Evolutionary conservation across 1,140 invertebrate species (phyloP).

Genomic region (Periplaneta americana): DNA sequence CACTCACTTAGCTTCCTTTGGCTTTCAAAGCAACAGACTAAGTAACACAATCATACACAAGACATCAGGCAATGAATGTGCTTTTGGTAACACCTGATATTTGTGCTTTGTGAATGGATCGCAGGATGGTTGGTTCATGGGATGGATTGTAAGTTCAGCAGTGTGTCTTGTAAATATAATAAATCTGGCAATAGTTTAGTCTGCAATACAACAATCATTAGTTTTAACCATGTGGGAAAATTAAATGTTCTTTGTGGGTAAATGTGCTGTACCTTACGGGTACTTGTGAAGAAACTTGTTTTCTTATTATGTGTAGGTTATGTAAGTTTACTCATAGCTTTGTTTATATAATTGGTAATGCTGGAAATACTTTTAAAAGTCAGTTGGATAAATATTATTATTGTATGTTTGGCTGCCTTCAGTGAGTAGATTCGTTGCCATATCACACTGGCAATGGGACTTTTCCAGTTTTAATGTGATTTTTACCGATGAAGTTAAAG

Average conservation of each 20-base stretch:
- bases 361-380: background rate
- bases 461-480: too few relatives aligned
- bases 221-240: background rate
- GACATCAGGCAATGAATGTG: background rate
- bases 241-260: background rate
- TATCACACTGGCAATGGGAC: too few relatives aligned
- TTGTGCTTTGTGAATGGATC: conserved; percentile 11
- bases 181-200: background rate
- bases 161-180: background rate
- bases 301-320: background rate
- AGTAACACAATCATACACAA: background rate
- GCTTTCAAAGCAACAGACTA: conserved; percentile 5
- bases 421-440: too few relatives aligned
- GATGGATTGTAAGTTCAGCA: background rate
- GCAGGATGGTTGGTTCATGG: background rate
- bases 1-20: background rate
- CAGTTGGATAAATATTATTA: too few relatives aligned
- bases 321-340: background rate
- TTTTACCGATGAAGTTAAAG: too few relatives aligned
- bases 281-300: background rate
- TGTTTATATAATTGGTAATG: background rate
- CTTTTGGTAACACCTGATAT: conserved; percentile 9
- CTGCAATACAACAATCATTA: background rate
- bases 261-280: background rate
- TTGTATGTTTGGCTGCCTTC: too few relatives aligned